phyloP scores from a whole-genome alignment of 2,888 invertebrate species.

The Arctia plantaginis region DNA sequence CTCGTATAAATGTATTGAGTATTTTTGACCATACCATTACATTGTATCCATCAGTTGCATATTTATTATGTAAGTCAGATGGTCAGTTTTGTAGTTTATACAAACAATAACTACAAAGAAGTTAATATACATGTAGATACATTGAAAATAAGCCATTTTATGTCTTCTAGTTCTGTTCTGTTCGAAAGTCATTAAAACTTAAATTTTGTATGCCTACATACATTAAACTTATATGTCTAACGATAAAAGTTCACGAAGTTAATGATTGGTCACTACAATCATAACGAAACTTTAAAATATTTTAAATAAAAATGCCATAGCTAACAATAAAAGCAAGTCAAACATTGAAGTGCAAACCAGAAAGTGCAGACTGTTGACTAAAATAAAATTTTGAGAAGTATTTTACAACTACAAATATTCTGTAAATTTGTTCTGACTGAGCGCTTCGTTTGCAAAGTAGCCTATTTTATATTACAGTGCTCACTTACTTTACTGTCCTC shows the following conservation, averaged over 20 bases:
- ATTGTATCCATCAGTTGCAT: too few relatives aligned
- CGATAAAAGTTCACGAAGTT: neutral
- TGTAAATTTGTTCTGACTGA: constrained; percentile 55
- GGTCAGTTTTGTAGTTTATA: too few relatives aligned
- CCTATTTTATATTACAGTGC: constrained; percentile 51
- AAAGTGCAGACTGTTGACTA: constrained; percentile 23
- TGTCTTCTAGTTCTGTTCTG: too few relatives aligned
- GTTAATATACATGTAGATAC: too few relatives aligned
- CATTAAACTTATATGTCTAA: too few relatives aligned
- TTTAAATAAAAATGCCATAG: neutral
- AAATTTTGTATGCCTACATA: neutral
- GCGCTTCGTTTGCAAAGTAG: constrained; percentile 57
- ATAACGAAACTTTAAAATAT: neutral
- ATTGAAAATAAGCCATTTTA: too few relatives aligned
- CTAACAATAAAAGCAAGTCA: neutral
- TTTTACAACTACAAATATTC: constrained; percentile 45
- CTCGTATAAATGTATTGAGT: neutral
- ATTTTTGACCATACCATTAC: neutral
- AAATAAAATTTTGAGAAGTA: constrained; percentile 35
- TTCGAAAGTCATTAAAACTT: neutral
- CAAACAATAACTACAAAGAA: too few relatives aligned
- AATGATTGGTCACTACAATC: neutral
- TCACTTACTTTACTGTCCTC: constrained; percentile 37
- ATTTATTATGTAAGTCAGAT: too few relatives aligned
- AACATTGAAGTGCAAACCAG: constrained; percentile 15